These are phyloP conservation scores for Henricia sp. DNA, from an alignment of 53 echinoderm and acorn worm genomes.

Conservation along the genomic window DNA sequence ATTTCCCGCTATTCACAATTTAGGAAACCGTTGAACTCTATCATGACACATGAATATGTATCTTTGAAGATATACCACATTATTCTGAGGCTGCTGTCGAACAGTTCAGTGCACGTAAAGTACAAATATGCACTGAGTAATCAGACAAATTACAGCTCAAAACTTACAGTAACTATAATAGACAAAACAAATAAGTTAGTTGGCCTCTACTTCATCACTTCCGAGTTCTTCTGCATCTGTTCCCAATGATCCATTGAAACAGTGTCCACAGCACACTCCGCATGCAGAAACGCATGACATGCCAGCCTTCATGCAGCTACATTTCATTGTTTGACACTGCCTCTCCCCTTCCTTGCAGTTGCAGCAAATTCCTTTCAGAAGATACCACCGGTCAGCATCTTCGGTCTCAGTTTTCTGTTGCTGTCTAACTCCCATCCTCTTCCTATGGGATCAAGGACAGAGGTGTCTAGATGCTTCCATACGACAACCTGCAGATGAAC, in stretches of 20 bases:
- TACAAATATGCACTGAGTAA: too few species aligned
- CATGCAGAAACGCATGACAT: conserved; percentile 61
- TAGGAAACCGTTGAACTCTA: too few species aligned
- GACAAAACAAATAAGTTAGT: neutral
- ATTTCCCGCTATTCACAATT: too few species aligned
- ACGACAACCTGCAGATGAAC: conserved; percentile 42
- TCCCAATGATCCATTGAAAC: conserved; percentile 12
- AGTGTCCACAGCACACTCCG: conserved; percentile 54
- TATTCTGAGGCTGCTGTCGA: too few species aligned
- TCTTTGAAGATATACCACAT: too few species aligned
- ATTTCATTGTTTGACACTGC: conserved; percentile 63
- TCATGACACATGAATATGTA: too few species aligned
- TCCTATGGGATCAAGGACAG: conserved; percentile 37
- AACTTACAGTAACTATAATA: too few species aligned
- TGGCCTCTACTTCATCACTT: conserved; percentile 15
- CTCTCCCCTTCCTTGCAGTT: conserved; percentile 55
- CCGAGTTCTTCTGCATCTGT: conserved; percentile 29
- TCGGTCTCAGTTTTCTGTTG: conserved; percentile 53
- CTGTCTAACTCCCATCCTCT: conserved; percentile 51
- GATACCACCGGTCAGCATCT: conserved; percentile 49
- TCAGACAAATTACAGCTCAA: too few species aligned
- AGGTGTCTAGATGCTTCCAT: conserved; percentile 51
- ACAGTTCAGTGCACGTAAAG: too few species aligned
- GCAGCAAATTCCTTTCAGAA: conserved; percentile 64
- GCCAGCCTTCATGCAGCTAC: conserved; percentile 63